Percentiles rank a stretch among this genome's conserved stretches.
Evolutionary conservation across 2,888 invertebrate genomes (phyloP).

Genomic region (Himalopsyche kuldschensis): DNA sequence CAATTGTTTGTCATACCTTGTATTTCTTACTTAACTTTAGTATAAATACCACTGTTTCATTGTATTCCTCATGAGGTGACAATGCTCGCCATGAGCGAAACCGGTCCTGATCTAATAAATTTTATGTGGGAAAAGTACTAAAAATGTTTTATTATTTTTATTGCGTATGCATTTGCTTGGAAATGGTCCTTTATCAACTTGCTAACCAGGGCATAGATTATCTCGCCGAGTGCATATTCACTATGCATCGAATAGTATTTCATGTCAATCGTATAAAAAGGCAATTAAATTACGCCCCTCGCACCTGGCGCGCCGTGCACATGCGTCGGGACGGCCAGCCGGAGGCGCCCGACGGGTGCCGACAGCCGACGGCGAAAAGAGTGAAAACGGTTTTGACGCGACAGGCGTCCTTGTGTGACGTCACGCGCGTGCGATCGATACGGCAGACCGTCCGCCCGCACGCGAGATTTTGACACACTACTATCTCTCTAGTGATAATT

Average conservation of each 20-base stretch:
- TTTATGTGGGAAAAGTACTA: too few species aligned
- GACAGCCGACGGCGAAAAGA: background rate
- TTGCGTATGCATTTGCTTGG: too few species aligned
- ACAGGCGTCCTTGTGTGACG: background rate
- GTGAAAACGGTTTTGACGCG: background rate
- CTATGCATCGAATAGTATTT: background rate
- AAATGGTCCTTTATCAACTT: too few species aligned
- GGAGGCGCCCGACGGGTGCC: background rate
- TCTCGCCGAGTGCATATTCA: too few species aligned
- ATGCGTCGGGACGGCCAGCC: background rate
- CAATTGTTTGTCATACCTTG: too few species aligned
- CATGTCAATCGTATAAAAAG: background rate
- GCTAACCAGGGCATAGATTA: too few species aligned
- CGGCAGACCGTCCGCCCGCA: background rate
- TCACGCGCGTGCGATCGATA: background rate
- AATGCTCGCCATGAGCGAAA: too few species aligned
- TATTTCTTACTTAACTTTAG: too few species aligned
- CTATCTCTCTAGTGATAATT: background rate
- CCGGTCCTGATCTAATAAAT: too few species aligned
- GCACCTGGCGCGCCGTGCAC: background rate
- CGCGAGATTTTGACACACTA: background rate
- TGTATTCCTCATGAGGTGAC: too few species aligned
- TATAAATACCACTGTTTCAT: too few species aligned
- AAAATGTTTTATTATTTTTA: too few species aligned
- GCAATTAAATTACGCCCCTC: background rate